Base-by-base conservation (phyloP, 1,140 invertebrate species). In the Drosophila cardini region DNA sequence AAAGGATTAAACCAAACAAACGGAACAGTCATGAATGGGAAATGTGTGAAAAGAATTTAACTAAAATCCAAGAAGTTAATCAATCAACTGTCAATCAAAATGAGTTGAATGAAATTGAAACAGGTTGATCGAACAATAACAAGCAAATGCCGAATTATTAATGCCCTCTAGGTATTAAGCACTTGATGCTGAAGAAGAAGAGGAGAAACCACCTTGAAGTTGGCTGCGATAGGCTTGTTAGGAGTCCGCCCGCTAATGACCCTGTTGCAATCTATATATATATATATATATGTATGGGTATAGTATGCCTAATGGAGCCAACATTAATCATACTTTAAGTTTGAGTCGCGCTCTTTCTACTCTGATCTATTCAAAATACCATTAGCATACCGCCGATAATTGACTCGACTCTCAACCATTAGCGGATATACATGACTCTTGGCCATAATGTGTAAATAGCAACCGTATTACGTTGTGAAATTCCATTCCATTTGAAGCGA, bases 41-140 rank as follows among this genome's bases (percentile, higher is more conserved):
- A 76, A 69, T 84, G 84, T 84, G 85, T 84, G 85, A 89, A 89
- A 71, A 78, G 84, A 84, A 80, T 78, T 46, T 52, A 72, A 72
- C 72, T 78, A 65, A 75, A 76, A 42, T 70, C 80, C 48, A 67
- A 86, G 52, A 67, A 86, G 52, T 55, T 55, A 85, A 89, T 89
- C 89, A 85, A 89, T 89, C 84, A 76, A 89, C 85, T 89, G 84
- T 89, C 84, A 89, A 89, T 89, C 84, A 89, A 53, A 67, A 11
- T 45, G 34, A 42, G 46, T 53, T 87, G 84, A 87, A 87, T 87
- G 67, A 76, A 80, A 61, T 80, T 43, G 64, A 89, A 86, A 72
- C 83, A 86, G 84, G 79, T 82, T 86, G 64, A 46, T 69, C 64
- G 40, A 87, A 79, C 75, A 86, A 83, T 80, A 71, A 87, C 57